Evolutionary conservation across 2,888 invertebrate species (phyloP), one percentile per base, ranked within the genome.

Genomic region (Carabus problematicus): DNA sequence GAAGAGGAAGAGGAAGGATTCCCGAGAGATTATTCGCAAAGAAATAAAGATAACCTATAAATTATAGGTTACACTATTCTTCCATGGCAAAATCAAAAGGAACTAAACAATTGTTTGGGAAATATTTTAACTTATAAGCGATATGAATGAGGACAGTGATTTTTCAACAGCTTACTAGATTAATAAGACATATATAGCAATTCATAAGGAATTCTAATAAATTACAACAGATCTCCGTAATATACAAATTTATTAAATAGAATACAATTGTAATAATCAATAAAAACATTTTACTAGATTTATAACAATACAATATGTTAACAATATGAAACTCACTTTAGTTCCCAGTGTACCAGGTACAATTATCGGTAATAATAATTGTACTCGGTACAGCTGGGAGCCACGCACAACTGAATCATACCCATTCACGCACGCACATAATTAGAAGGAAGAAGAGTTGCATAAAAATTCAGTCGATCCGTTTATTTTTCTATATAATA

Each of bases 221-320:
- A 29, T 6, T 29, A 29, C 29, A 29, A 29, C 3, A 6, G 29
- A 29, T 29, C 29, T 29, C 29, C 29, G 29, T 29, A 52, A 52
- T 52, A 52, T 52, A 52, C 52, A 52, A 52, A 52, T 52, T 52
- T 52, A 52, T 52, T 52, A 52, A 52, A 52, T 52, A 52, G 16
- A 52, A 47, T 47, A 47, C 12, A 29, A 29, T 29, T 29, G 12
- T 47, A 47, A 12, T 14, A 52, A 12, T 52, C 52, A 18, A 52
- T 52, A 52, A 52, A 52, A 52, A 52, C 52, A 52, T 52, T 9
- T 14, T 52, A 52, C 52, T 18, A 8, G 3, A 52, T 52, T 45
- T 3, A 45, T 45, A 45, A 45, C 45, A 45, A 45, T 45, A 52
- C 52, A 52, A 16, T 14, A 19, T 16, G 29, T 12, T 19, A 52